Evolutionary conservation across 2,888 invertebrate species (phyloP), one percentile per base, ranked within the genome.

Genomic region (Acheta domesticus): DNA sequence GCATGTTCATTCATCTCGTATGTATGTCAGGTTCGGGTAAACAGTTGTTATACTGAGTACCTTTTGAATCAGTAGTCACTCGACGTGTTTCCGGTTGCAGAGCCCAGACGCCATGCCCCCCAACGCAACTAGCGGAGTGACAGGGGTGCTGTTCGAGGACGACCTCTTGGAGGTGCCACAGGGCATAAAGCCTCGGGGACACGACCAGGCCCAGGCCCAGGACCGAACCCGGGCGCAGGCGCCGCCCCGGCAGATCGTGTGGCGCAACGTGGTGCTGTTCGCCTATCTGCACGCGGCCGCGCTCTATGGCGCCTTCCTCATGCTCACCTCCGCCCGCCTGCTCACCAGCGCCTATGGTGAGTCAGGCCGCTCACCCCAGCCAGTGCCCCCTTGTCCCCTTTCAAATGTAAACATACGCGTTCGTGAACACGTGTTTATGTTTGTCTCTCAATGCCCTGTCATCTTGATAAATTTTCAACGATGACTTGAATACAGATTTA

Each of bases 181-280:
- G 75, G 23, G 3, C 19, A 2, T 0, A 2, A 23, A 23, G 23
- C 62, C 62, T 62, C 62, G 48, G 23, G 74, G 19, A n/a, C 48
- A 74, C 16, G 36, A 20, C 16, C 21, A 77, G 16, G 14, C n/a
- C n/a, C 75, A 75, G 20, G 76, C 77, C 16, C 14, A 76, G 3
- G 23, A 23, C 23, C 23, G 0, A 23, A 23, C 1, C 23, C 77
- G 75, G 50, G 50, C 80, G 20, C 12, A 19, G 4, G 73, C 77
- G 16, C 81, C 85, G 81, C 83, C 82, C 79, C 82, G 84, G 75
- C 81, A 85, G 77, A 87, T 93, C 77, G 96, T 96, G 12, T 96
- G 96, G 96, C 90, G 93, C 83, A 96, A 96, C 85, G 93, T 96
- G 77, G 86, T 92, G 19, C 89, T 93, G 1, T 95, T 96, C 85